phyloP scores from a whole-genome alignment of 2,797 vertebrate genomes.

The Myotis daubentonii region DNA sequence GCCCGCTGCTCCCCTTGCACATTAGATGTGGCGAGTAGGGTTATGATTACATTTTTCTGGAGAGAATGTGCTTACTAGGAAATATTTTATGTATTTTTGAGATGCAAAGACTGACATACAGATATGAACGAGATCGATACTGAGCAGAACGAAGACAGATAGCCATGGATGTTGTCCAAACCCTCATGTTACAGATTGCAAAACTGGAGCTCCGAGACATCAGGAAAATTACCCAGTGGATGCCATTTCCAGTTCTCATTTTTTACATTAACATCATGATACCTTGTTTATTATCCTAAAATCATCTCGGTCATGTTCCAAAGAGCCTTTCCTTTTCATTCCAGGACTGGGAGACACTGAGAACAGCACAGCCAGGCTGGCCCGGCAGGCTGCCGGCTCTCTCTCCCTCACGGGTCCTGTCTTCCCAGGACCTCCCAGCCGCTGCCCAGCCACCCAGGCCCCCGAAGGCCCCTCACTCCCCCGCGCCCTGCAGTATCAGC shows the following conservation, averaged over 20 bases:
- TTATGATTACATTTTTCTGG: constrained; percentile 48
- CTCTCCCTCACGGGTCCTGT: not conserved
- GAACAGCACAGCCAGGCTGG: rapidly evolving
- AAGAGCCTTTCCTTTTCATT: not conserved
- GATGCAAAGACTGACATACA: constrained; percentile 41
- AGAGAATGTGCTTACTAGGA: constrained; percentile 54
- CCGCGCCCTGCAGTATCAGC: rapidly evolving
- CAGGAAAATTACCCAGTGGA: constrained; percentile 20
- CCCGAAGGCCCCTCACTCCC: not conserved
- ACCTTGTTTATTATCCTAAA: not conserved
- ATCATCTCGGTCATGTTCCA: not conserved
- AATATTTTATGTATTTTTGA: constrained; percentile 40
- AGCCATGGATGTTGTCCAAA: constrained; percentile 16
- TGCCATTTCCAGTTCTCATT: not conserved
- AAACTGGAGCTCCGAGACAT: constrained; percentile 3
- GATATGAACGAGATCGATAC: constrained; percentile 27
- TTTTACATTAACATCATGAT: not conserved
- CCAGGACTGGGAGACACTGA: not conserved
- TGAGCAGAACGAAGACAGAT: constrained; percentile 41
- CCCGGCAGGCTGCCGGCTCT: not conserved
- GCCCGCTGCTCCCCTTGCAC: not conserved
- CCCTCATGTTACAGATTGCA: constrained; percentile 70
- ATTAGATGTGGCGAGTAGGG: constrained; percentile 40
- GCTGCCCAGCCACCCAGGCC: not conserved
- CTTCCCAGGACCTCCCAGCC: not conserved